Percentiles rank a stretch among this genome's conserved stretches.
These are phyloP conservation scores for Siniperca knerii DNA, from an alignment of 2,113 vertebrate genomes.

Conservation along the genomic window DNA sequence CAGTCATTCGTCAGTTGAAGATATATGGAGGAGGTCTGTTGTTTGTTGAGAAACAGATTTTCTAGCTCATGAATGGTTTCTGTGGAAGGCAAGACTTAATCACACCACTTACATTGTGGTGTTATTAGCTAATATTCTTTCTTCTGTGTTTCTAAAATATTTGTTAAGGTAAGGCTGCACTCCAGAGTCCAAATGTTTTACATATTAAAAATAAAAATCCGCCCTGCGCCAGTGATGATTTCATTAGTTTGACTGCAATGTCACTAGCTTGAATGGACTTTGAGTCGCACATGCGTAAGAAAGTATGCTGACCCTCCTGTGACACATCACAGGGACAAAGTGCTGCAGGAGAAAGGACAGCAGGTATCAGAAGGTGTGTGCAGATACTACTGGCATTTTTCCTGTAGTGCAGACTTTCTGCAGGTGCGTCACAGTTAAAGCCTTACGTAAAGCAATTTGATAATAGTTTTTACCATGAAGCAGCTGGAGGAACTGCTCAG, in stretches of 20 bases:
- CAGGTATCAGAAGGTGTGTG: conserved; percentile 24
- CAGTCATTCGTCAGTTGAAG: conserved; percentile 5
- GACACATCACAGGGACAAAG: conserved; percentile 16
- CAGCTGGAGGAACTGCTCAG: background rate
- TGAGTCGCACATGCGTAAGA: background rate
- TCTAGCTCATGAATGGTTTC: background rate
- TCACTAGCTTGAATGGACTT: background rate
- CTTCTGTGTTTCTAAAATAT: background rate
- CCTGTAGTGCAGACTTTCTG: background rate
- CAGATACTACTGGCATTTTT: background rate
- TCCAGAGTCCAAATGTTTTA: background rate
- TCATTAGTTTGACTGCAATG: background rate
- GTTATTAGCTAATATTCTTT: background rate
- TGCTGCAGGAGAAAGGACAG: conserved; percentile 22
- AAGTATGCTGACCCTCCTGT: background rate
- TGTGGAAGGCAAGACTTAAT: background rate
- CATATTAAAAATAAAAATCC: background rate
- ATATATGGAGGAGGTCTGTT: background rate
- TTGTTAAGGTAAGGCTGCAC: background rate
- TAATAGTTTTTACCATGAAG: background rate
- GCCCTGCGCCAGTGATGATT: background rate
- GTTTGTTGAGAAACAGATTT: conserved; percentile 3
- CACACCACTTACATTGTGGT: background rate
- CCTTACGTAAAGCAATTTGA: too few relatives aligned
- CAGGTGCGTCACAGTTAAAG: background rate